phyloP scores from a whole-genome alignment of 2,113 vertebrate genomes.

The Muntiacus muntjak region DNA sequence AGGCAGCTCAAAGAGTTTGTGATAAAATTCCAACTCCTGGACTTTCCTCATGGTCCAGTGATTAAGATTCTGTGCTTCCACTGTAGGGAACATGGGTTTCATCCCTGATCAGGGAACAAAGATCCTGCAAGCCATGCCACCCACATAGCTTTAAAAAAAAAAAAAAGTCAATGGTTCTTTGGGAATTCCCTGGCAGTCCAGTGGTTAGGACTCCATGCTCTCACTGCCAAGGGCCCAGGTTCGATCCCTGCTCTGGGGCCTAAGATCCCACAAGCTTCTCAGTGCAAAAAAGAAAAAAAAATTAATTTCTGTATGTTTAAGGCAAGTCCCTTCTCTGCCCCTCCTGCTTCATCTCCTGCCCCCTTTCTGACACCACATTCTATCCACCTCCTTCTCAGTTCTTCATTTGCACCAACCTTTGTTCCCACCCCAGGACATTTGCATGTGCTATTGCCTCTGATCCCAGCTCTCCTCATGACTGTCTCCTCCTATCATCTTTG shows the following conservation, averaged over 20 bases:
- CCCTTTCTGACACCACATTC: background rate
- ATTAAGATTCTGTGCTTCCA: background rate
- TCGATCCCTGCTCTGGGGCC: background rate
- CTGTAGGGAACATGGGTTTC: background rate
- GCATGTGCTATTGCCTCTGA: background rate
- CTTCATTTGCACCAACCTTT: background rate
- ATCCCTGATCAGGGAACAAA: background rate
- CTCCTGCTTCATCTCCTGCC: no score
- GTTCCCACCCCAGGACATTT: background rate
- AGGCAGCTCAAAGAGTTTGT: background rate
- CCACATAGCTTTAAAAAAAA: background rate
- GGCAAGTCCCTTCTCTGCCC: background rate
- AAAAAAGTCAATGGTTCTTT: background rate
- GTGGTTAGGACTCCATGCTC: background rate
- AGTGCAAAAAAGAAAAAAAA: background rate
- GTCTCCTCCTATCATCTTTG: background rate
- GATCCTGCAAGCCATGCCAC: background rate
- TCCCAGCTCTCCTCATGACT: background rate
- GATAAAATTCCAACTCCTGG: background rate
- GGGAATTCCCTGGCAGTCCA: background rate
- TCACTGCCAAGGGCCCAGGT: background rate
- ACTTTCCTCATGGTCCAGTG: background rate
- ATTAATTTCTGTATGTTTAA: background rate
- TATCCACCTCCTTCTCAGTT: background rate
- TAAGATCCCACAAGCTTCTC: background rate